These are phyloP conservation scores for Xestia xanthographa DNA, from an alignment of 2,888 invertebrate genomes.

Conservation along the genomic window DNA sequence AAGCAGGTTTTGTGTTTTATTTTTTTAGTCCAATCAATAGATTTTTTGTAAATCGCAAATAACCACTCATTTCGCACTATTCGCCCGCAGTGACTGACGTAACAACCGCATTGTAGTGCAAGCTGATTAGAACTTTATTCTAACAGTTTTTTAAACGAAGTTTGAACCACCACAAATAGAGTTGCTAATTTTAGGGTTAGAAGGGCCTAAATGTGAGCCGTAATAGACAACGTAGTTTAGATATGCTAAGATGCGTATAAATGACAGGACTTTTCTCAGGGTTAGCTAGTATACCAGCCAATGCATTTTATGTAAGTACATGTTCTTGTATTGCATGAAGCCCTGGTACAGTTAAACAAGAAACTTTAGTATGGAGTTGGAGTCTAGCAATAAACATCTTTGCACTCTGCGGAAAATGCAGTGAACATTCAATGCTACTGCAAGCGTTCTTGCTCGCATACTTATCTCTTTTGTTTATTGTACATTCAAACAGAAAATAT, in stretches of 20 bases:
- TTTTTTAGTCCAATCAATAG: too few species aligned
- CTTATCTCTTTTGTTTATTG: background rate
- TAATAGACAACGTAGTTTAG: background rate
- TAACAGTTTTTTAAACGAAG: too few species aligned
- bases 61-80: too few species aligned
- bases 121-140: too few species aligned
- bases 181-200: too few species aligned
- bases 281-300: background rate
- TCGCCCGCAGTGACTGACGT: too few species aligned
- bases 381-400: conserved; percentile 8
- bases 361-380: conserved; percentile 17
- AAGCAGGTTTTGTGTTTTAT: too few species aligned
- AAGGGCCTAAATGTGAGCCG: too few species aligned
- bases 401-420: background rate
- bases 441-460: background rate
- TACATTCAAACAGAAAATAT: background rate
- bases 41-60: too few species aligned
- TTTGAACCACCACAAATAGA: too few species aligned
- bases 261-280: background rate
- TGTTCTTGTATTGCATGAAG: background rate
- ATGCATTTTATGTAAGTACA: background rate
- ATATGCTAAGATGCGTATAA: background rate
- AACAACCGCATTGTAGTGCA: too few species aligned
- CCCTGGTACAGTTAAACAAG: conserved; percentile 9
- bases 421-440: background rate